phyloP scores from a whole-genome alignment of 2,113 vertebrate genomes.

The Gallinago media region DNA sequence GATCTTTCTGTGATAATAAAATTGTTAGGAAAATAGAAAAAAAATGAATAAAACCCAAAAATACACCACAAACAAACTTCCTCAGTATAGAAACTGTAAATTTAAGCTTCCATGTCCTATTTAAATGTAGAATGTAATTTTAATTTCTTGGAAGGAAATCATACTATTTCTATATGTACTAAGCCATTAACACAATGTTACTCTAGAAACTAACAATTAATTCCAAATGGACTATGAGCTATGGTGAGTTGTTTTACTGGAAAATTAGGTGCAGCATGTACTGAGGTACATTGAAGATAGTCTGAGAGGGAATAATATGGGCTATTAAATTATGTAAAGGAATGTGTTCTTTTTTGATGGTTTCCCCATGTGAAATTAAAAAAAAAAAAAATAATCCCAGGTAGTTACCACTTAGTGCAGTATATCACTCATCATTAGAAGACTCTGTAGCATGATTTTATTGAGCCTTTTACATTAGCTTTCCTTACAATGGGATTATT shows the following conservation, averaged over 20 bases:
- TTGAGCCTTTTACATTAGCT: neutral
- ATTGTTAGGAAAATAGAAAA: neutral
- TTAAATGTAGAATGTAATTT: neutral
- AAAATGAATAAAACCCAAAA: neutral
- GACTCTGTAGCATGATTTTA: neutral
- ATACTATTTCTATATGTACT: neutral
- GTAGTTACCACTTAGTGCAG: neutral
- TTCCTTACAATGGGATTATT: neutral
- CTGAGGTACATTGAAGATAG: neutral
- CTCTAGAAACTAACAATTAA: neutral
- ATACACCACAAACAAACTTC: rapidly evolving
- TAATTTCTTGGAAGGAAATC: neutral
- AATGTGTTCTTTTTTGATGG: neutral
- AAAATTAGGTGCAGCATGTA: neutral
- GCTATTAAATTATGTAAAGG: neutral
- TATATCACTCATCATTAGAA: neutral
- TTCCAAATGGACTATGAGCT: neutral
- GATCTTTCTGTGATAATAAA: neutral
- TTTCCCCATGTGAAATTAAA: neutral
- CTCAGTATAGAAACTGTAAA: neutral
- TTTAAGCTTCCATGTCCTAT: neutral
- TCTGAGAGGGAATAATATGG: neutral
- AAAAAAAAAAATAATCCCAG: neutral
- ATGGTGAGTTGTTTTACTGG: neutral
- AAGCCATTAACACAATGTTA: neutral